phyloP scores from a whole-genome alignment of 2,888 invertebrate species.

The Heliconius cydno region DNA sequence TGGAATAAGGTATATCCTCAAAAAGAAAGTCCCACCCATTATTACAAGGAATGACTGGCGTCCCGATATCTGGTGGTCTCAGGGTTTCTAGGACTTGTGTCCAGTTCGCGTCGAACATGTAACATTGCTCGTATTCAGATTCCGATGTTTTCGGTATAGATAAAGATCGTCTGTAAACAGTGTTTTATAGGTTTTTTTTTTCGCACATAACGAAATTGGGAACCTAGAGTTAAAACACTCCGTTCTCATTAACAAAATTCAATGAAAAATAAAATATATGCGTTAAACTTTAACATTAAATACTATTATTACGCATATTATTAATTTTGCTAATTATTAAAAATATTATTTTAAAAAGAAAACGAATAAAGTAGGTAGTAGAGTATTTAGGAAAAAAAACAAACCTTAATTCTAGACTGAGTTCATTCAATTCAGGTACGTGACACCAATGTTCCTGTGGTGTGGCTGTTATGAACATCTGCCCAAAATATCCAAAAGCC shows the following conservation, averaged over 20 bases:
- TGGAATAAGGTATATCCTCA: constrained; percentile 62
- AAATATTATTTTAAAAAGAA: no score
- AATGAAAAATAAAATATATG: no score
- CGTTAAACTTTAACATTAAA: no score
- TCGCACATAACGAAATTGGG: no score
- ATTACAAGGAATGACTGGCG: constrained; percentile 54
- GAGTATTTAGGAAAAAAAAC: background rate
- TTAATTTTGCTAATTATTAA: no score
- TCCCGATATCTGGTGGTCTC: constrained; percentile 53
- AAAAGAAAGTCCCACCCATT: constrained; percentile 64
- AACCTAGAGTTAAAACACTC: no score
- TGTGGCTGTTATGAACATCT: constrained; percentile 64
- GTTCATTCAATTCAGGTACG: constrained; percentile 59
- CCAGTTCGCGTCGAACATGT: constrained; percentile 62
- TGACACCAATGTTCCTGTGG: constrained; percentile 64
- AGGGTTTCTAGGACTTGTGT: constrained; percentile 56
- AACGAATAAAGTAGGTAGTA: no score
- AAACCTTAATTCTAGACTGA: constrained; percentile 56
- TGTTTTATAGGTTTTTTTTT: no score
- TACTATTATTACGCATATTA: no score
- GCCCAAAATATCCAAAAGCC: constrained; percentile 59
- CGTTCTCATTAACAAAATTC: no score
- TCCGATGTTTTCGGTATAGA: constrained; percentile 58
- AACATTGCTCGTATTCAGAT: constrained; percentile 57
- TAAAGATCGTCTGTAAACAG: constrained; percentile 55